A percentile compares a stretch with the other conserved stretches of the same genome.
Conservation (phyloP, 2,888 invertebrate genomes). For the Plusia festucae region DNA sequence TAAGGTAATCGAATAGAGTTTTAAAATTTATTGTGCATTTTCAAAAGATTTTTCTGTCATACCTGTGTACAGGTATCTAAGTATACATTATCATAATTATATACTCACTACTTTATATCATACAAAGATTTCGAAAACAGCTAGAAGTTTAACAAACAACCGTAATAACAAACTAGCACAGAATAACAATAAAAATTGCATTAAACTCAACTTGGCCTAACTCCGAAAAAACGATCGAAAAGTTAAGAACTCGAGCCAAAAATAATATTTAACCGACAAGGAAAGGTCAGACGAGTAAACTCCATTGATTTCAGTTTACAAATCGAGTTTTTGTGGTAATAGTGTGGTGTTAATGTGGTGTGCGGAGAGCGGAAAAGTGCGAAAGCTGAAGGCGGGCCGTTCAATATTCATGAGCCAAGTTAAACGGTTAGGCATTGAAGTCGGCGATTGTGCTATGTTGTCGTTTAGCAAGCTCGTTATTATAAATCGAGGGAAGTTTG, state of each 20-base stretch:
- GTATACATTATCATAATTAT: too few relatives aligned
- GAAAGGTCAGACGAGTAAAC: slow-evolving; percentile 35
- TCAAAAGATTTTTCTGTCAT: too few relatives aligned
- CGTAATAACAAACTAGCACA: not conserved
- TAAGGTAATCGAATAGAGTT: too few relatives aligned
- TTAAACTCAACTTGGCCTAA: slow-evolving; percentile 3
- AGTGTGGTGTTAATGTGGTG: slow-evolving; percentile 73
- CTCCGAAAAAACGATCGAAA: slow-evolving; percentile 17
- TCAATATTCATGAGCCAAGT: slow-evolving; percentile 86
- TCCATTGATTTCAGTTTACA: slow-evolving; percentile 74
- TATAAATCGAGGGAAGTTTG: slow-evolving; percentile 5
- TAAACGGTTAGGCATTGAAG: slow-evolving; percentile 68
- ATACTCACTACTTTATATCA: too few relatives aligned
- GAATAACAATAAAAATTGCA: slow-evolving; percentile 4
- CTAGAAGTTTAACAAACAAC: not conserved
- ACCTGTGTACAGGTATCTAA: too few relatives aligned
- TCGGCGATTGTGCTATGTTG: slow-evolving; percentile 57
- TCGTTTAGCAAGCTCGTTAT: slow-evolving; percentile 36
- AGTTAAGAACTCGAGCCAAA: slow-evolving; percentile 20
- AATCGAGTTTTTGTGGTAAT: slow-evolving; percentile 74
- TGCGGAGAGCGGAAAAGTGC: slow-evolving; percentile 68
- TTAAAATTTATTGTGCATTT: too few relatives aligned
- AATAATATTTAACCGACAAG: slow-evolving; percentile 28
- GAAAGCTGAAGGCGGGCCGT: slow-evolving; percentile 67
- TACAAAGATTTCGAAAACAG: not conserved